These are phyloP conservation scores for Dolichopus griseipennis DNA, from an alignment of 2,888 invertebrate species.

Conservation along the genomic window DNA sequence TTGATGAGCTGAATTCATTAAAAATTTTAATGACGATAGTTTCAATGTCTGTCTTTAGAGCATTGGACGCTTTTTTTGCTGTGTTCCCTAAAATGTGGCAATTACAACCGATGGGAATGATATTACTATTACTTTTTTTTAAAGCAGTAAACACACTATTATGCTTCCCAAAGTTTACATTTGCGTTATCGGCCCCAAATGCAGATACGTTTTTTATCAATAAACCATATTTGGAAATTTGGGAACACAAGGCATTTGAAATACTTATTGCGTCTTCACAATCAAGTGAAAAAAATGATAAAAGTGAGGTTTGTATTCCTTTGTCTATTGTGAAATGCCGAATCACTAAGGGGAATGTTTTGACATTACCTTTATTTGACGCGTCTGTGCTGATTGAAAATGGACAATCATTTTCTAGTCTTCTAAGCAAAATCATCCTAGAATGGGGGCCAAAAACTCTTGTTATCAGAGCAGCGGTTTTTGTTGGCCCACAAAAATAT, in stretches of 20 bases:
- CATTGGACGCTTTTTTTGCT: not conserved
- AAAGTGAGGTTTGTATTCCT: not conserved
- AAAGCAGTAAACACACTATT: conserved; percentile 2
- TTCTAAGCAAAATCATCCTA: not conserved
- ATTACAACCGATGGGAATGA: not conserved
- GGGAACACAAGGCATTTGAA: not conserved
- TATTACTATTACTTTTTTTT: not conserved
- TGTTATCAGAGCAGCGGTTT: not conserved
- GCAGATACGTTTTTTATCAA: not conserved
- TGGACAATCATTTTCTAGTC: not conserved
- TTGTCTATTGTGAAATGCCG: not conserved
- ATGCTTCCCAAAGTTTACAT: not conserved
- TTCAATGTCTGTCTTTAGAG: conserved; percentile 14
- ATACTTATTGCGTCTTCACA: conserved; percentile 3
- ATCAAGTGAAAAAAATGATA: not conserved
- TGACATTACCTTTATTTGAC: conserved; percentile 10
- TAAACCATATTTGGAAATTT: not conserved
- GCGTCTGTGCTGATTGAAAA: conserved; percentile 11
- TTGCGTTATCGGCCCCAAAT: not conserved
- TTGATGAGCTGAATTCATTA: conserved; percentile 19
- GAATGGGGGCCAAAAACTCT: conserved; percentile 5
- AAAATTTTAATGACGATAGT: conserved; percentile 17
- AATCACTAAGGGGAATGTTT: not conserved
- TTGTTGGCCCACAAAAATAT: conserved; percentile 7
- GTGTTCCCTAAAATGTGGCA: not conserved